A percentile compares a stretch with the other conserved stretches of the same genome.
Evolutionary conservation across 1,140 invertebrate species (phyloP).

Genomic region (Drosophila kikkawai): DNA sequence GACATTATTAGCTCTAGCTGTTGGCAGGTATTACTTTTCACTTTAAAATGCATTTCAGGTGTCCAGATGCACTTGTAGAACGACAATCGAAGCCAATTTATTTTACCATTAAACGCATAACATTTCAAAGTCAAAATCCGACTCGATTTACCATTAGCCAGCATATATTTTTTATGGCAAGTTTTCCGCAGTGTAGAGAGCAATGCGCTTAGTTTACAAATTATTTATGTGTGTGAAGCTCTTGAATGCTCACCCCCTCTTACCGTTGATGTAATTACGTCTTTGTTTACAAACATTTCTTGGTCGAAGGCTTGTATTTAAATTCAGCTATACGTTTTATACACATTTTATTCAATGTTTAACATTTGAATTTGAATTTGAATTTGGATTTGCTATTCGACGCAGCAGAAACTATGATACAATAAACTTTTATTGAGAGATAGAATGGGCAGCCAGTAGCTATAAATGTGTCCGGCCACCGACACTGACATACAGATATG

Average conservation of each 20-base stretch:
- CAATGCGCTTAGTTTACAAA: slow-evolving; percentile 12
- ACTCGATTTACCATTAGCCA: slow-evolving; percentile 17
- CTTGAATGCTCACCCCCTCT: background rate
- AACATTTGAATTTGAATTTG: slow-evolving; percentile 12
- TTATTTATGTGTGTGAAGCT: slow-evolving; percentile 17
- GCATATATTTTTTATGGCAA: background rate
- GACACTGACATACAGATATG: slow-evolving; percentile 39
- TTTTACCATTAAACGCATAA: slow-evolving; percentile 15
- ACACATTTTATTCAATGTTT: slow-evolving; percentile 31
- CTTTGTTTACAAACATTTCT: slow-evolving; percentile 32
- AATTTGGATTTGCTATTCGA: slow-evolving; percentile 6
- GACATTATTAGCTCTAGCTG: background rate
- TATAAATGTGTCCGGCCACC: slow-evolving; percentile 23
- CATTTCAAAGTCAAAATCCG: slow-evolving; percentile 38
- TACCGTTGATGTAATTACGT: slow-evolving; percentile 12
- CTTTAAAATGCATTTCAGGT: background rate
- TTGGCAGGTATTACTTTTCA: background rate
- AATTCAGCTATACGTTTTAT: slow-evolving; percentile 11
- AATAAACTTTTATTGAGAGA: slow-evolving; percentile 52
- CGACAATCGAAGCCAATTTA: slow-evolving; percentile 9
- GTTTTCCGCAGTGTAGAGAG: background rate
- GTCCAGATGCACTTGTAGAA: background rate
- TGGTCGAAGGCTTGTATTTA: background rate
- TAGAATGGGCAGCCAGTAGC: slow-evolving; percentile 36
- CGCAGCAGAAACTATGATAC: slow-evolving; percentile 20